Conservation (phyloP, 2,797 vertebrate genomes). For the Rhabdomys pumilio region DNA sequence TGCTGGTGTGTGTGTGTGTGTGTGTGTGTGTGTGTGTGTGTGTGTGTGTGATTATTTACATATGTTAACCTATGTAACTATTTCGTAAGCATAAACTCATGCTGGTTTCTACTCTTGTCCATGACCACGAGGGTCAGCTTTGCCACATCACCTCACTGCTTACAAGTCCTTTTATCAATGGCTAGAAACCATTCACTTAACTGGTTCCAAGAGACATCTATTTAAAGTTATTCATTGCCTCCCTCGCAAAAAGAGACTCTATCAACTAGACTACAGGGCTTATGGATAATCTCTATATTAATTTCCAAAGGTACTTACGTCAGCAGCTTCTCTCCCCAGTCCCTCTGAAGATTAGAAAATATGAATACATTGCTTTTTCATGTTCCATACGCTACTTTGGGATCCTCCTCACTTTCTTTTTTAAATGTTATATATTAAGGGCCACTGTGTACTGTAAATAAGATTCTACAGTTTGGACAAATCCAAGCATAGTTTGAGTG, state of each 20-base stretch:
- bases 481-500: not conserved
- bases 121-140: not conserved
- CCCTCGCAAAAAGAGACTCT: not conserved
- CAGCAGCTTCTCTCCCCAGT: not conserved
- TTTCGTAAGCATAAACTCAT: not conserved
- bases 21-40: not conserved
- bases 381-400: not conserved
- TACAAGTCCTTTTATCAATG: not conserved
- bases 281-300: not conserved
- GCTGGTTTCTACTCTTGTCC: not conserved
- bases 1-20: not conserved
- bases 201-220: not conserved
- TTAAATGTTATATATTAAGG: not conserved
- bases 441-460: not conserved
- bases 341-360: not conserved
- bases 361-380: not conserved
- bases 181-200: not conserved
- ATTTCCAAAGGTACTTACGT: not conserved
- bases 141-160: not conserved
- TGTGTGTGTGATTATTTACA: not conserved
- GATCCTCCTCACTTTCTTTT: not conserved
- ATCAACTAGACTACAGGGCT: not conserved
- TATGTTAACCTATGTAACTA: not conserved
- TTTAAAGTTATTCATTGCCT: not conserved
- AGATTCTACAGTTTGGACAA: slow-evolving; percentile 39